A percentile compares a stretch with the other conserved stretches of the same genome.
Evolutionary conservation across 2,888 invertebrate genomes (phyloP).

Genomic region (Epinotia bilunana): DNA sequence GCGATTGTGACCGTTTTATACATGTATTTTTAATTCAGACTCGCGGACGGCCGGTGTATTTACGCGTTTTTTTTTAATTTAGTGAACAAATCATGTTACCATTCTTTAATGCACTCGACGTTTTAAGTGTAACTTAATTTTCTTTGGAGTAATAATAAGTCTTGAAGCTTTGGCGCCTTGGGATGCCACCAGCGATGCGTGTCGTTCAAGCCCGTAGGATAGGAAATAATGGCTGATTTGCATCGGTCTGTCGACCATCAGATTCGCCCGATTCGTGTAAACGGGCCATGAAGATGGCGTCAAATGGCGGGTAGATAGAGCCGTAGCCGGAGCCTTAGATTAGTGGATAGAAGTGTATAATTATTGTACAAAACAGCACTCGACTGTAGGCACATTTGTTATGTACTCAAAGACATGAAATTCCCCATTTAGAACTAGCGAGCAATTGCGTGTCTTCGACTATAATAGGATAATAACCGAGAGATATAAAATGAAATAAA

Average conservation of each 20-base stretch:
- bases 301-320: constrained; percentile 43
- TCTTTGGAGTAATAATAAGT: constrained; percentile 62
- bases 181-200: constrained; percentile 18
- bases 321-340: constrained; percentile 60
- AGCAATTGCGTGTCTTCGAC: constrained; percentile 38
- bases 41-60: constrained; percentile 40
- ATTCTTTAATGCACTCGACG: constrained; percentile 77
- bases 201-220: not conserved
- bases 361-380: constrained; percentile 81
- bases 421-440: constrained; percentile 37
- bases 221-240: not conserved
- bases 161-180: constrained; percentile 39
- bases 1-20: constrained; percentile 25
- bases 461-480: constrained; percentile 69
- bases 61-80: constrained; percentile 63
- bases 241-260: not conserved
- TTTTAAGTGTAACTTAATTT: constrained; percentile 73
- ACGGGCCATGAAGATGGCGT: constrained; percentile 34
- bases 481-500: constrained; percentile 74
- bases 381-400: constrained; percentile 80
- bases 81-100: constrained; percentile 83
- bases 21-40: constrained; percentile 30
- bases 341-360: constrained; percentile 75
- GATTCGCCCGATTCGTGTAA: not conserved
- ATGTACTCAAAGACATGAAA: constrained; percentile 51